Base-by-base conservation (phyloP, 2,888 invertebrate genomes). In the Mesorhabditis sp. region DNA sequence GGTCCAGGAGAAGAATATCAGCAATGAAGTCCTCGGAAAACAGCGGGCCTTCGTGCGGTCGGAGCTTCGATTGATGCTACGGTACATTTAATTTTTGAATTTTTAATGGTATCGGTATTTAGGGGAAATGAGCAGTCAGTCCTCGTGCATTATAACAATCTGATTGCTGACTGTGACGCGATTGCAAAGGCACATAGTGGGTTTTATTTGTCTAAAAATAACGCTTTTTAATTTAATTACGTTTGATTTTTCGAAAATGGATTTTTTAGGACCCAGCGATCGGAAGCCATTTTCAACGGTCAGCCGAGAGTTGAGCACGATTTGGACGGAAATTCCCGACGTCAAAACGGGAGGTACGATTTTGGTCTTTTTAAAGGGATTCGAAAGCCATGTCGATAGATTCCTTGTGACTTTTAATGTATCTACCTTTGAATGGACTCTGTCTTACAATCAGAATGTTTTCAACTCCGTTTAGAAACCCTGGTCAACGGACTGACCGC, bases 251-350 rank as follows among this genome's bases (percentile, higher is more conserved):
- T 28, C 2, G 28, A 2, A 50, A 50, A 50, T 50, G 10, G n/a
- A 13, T n/a, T 2, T n/a, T 50, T 50, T n/a, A 50, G 58, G 58
- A 50, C n/a, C 58, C 2, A 50, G 58, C 58, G 58, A 77, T 50
- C 71, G 76, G 0, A 73, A 72, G 41, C 72, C 73, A 4, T 81
- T 77, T 65, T 63, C 72, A 13, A 69, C 72, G 7, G 77, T 84
- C 5, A 75, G 78, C 4, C 64, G 75, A 43, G 83, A 84, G 66
- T 67, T 84, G 65, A 82, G 79, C 13, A 65, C 73, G n/a, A 66
- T 82, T 43, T 83, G 82, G 82, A 72, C 77, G 43, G 70, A 77
- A 42, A 77, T 81, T 45, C 50, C 76, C 5, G 77, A 80, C 68
- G 50, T 70, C 4, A 75, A 75, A 66, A 61, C 78, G 62, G 80